phyloP scores from a whole-genome alignment of 2,797 vertebrate species.

The Rallus crepitans region DNA sequence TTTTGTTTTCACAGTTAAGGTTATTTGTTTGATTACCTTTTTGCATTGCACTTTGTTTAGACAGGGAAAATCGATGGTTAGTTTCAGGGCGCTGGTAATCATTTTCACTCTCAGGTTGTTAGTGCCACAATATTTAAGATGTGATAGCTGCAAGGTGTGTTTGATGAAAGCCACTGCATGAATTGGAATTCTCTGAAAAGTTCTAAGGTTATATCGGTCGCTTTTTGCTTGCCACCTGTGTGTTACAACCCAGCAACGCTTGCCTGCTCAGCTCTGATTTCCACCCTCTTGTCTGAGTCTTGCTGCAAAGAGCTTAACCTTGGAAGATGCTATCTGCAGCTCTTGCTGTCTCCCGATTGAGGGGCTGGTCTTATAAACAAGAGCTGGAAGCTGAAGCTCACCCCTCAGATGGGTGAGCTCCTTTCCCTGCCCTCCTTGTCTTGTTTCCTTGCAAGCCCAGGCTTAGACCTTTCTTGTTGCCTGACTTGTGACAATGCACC shows the following conservation, averaged over 20 bases:
- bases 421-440: background rate
- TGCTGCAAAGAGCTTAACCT: background rate
- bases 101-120: background rate
- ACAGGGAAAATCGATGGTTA: slow-evolving; percentile 29
- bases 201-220: accelerated
- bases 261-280: background rate
- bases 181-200: background rate
- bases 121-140: background rate
- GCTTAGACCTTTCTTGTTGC: background rate
- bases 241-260: background rate
- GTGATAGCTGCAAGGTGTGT: background rate
- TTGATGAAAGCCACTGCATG: background rate
- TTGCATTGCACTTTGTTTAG: slow-evolving; percentile 40
- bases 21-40: slow-evolving; percentile 49
- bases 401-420: background rate
- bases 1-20: slow-evolving; percentile 47
- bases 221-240: background rate
- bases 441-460: background rate
- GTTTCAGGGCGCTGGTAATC: slow-evolving; percentile 12
- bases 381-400: background rate
- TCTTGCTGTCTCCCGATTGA: background rate
- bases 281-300: background rate
- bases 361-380: background rate
- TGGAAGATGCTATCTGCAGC: accelerated
- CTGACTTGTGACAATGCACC: background rate